Conservation (phyloP, 2,888 invertebrate species). For the Sinopyrophorus schimmeli region DNA sequence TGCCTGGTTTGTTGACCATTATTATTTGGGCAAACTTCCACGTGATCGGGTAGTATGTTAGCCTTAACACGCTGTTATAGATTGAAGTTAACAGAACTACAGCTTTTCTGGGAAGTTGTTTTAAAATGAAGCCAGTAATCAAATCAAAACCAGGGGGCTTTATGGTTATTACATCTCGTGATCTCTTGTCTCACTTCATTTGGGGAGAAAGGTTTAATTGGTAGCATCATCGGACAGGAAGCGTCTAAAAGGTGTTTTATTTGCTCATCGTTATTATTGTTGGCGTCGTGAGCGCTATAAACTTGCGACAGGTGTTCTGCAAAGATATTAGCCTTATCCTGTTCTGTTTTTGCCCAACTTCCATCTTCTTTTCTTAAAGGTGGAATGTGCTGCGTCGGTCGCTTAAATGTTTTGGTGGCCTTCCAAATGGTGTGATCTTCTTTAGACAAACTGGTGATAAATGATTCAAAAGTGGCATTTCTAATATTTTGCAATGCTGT, state of each 20-base stretch:
- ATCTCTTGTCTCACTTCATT: conserved; percentile 8
- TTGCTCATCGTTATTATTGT: conserved; percentile 4
- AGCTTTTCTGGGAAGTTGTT: conserved; percentile 12
- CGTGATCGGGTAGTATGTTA: conserved; percentile 4
- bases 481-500: conserved; percentile 5
- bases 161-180: conserved; percentile 5
- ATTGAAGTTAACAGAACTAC: not conserved
- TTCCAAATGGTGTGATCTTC: conserved; percentile 5
- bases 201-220: conserved; percentile 14
- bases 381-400: conserved; percentile 4
- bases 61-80: conserved; percentile 1
- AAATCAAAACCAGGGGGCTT: conserved; percentile 4
- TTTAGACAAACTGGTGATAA: not conserved
- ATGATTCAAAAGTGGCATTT: conserved; percentile 1
- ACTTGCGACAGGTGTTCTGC: conserved; percentile 6
- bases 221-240: conserved; percentile 12
- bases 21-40: conserved; percentile 7
- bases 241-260: conserved; percentile 5
- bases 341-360: conserved; percentile 10
- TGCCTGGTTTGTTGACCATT: not conserved
- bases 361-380: conserved; percentile 8
- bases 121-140: not conserved
- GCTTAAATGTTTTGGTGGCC: conserved; percentile 2
- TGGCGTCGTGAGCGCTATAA: conserved; percentile 5
- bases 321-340: conserved; percentile 2